These are phyloP conservation scores for Gymnarchus niloticus DNA, from an alignment of 2,113 vertebrate species.

Conservation along the genomic window DNA sequence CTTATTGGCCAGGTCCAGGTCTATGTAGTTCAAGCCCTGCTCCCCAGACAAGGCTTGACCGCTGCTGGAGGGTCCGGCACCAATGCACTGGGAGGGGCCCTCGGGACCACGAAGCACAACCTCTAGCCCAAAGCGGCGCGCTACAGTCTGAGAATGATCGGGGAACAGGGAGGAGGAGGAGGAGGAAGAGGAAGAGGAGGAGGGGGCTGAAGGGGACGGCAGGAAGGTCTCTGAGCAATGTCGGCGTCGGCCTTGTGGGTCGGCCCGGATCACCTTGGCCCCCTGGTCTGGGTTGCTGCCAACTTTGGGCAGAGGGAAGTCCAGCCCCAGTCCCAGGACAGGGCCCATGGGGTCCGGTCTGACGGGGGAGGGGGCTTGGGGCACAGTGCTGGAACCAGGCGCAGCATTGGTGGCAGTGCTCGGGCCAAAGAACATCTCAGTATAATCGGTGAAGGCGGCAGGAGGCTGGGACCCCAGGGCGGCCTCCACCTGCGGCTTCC, in stretches of 20 bases:
- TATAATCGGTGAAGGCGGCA: slow-evolving; percentile 64
- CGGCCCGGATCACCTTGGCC: slow-evolving; percentile 56
- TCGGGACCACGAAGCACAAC: slow-evolving; percentile 53
- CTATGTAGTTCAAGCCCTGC: slow-evolving; percentile 74
- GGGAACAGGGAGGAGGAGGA: slow-evolving; percentile 54
- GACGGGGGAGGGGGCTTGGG: slow-evolving; percentile 52
- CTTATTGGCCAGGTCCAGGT: slow-evolving; percentile 71
- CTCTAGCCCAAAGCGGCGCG: slow-evolving; percentile 60
- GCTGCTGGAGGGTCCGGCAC: slow-evolving; percentile 43
- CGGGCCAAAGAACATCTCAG: slow-evolving; percentile 66
- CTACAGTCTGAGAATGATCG: slow-evolving; percentile 57
- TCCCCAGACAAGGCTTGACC: slow-evolving; percentile 53
- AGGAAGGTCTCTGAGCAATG: slow-evolving; percentile 71
- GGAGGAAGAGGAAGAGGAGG: slow-evolving; percentile 39
- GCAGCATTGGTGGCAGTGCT: slow-evolving; percentile 37
- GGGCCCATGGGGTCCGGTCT: slow-evolving; percentile 50
- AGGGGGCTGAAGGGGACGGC: slow-evolving; percentile 49
- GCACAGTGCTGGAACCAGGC: slow-evolving; percentile 39
- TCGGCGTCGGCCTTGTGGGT: slow-evolving; percentile 58
- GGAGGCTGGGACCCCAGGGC: slow-evolving; percentile 48
- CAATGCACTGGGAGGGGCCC: slow-evolving; percentile 38
- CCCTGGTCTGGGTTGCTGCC: slow-evolving; percentile 62
- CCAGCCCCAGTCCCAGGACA: slow-evolving; percentile 48
- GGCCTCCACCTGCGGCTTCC: slow-evolving; percentile 42
- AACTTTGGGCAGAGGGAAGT: slow-evolving; percentile 57